Base-by-base conservation (phyloP, 2,888 invertebrate species). In the Tineola bisselliella region DNA sequence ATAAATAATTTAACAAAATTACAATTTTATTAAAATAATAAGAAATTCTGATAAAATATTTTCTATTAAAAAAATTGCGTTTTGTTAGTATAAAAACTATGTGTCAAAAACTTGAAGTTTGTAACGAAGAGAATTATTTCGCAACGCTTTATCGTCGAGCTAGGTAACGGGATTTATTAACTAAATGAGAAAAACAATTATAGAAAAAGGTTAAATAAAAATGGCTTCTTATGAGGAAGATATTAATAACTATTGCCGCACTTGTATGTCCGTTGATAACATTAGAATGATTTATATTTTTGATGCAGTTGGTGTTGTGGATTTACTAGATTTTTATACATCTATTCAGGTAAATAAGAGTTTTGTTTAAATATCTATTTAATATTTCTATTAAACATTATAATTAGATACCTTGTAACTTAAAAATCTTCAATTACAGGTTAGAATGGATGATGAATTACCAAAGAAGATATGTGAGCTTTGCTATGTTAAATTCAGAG, bases 391-490 rank as follows among this genome's bases (percentile, higher is more conserved):
- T n/a, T n/a, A n/a, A n/a, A n/a, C n/a, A n/a, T n/a, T n/a, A n/a
- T n/a, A n/a, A n/a, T n/a, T n/a, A n/a, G n/a, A n/a, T n/a, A n/a
- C n/a, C n/a, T n/a, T n/a, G n/a, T n/a, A n/a, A n/a, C n/a, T n/a
- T n/a, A n/a, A n/a, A n/a, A n/a, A n/a, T n/a, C n/a, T n/a, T n/a
- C n/a, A n/a, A n/a, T 72, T 77, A 25, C 69, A 86, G 86, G 67
- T 83, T 1, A 61, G 68, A 12, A 63, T 64, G 61, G 69, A 74
- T 15, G 83, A 83, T 63, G 48, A 33, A 18, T 65, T 84, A 43
- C 82, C 86, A 62, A 77, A 74, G 64, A 73, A 69, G 57, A 61
- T 86, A 33, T 87, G 86, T 65, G 66, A 65, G 1, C 69, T 63
- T 52, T 87, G 86, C 59, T 80, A 75, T 62, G 69, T 74, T 31